A percentile compares a stretch with the other conserved stretches of the same genome.
phyloP scores from a whole-genome alignment of 2,888 invertebrate species.

The Cosmia pyralina region DNA sequence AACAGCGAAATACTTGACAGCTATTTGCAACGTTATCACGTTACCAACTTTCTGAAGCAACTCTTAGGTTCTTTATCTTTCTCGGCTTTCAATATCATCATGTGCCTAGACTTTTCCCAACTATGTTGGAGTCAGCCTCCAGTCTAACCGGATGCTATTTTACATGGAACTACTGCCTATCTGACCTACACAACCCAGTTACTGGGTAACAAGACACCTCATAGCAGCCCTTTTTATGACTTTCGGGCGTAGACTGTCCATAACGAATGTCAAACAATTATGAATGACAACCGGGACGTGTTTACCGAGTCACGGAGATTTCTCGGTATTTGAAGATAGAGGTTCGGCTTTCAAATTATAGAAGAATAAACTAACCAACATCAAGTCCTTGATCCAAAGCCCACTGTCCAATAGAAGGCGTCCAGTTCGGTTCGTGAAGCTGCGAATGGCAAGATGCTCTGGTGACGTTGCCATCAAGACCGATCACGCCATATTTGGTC shows the following conservation, averaged over 20 bases:
- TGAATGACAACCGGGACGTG: background rate
- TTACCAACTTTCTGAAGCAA: too few species aligned
- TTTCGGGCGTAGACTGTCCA: background rate
- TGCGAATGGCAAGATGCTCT: constrained; percentile 92
- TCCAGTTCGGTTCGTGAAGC: constrained; percentile 89
- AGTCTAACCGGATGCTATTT: too few species aligned
- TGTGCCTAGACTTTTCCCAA: too few species aligned
- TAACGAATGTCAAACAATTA: background rate
- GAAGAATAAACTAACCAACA: constrained; percentile 78
- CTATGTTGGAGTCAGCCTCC: too few species aligned
- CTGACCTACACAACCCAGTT: too few species aligned
- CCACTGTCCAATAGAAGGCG: constrained; percentile 92
- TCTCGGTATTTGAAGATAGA: background rate
- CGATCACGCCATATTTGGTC: constrained; percentile 92
- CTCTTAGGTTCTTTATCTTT: too few species aligned
- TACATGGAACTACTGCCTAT: background rate
- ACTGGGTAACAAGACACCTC: too few species aligned
- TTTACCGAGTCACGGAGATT: background rate
- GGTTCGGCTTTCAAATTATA: background rate
- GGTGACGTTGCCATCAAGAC: constrained; percentile 92
- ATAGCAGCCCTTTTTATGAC: background rate
- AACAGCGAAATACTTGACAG: too few species aligned
- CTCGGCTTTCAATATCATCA: too few species aligned
- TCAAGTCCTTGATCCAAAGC: constrained; percentile 89
- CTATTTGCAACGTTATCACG: too few species aligned